These are phyloP conservation scores for Salarias fasciatus DNA, from an alignment of 2,797 vertebrate genomes.

Conservation along the genomic window DNA sequence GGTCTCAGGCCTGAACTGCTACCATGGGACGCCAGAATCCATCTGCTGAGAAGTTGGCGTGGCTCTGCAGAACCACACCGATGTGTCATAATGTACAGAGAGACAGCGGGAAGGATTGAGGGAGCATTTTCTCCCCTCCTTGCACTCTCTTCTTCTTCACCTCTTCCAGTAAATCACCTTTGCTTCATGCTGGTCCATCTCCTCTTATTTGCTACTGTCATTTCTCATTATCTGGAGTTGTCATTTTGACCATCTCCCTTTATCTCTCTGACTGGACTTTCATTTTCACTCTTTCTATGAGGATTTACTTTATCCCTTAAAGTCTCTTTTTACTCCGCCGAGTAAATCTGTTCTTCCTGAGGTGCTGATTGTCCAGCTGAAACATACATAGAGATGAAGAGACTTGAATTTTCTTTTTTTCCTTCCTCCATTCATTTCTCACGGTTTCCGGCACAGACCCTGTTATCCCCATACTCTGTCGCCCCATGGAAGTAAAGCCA, in stretches of 20 bases:
- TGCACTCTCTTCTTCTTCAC: slow-evolving; percentile 31
- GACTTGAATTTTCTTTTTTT: slow-evolving; percentile 37
- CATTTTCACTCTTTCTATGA: slow-evolving; percentile 49
- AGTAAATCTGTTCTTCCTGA: slow-evolving; percentile 48
- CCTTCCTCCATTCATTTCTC: slow-evolving; percentile 26
- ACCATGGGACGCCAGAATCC: slow-evolving; percentile 27
- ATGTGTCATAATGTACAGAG: slow-evolving; percentile 30
- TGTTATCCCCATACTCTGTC: slow-evolving; percentile 57
- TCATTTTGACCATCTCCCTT: slow-evolving; percentile 53
- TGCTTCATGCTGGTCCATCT: slow-evolving; percentile 27
- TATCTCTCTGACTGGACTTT: slow-evolving; percentile 54
- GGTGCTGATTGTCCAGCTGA: slow-evolving; percentile 33
- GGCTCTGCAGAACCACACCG: slow-evolving; percentile 22
- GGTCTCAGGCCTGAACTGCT: slow-evolving; percentile 26
- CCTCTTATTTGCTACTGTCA: slow-evolving; percentile 36
- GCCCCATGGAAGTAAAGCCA: slow-evolving; percentile 65
- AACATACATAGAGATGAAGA: slow-evolving; percentile 23
- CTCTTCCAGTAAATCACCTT: slow-evolving; percentile 46
- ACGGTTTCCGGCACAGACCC: slow-evolving; percentile 45
- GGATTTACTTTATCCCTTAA: slow-evolving; percentile 56
- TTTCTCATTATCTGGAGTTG: slow-evolving; percentile 57
- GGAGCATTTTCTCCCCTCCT: slow-evolving; percentile 10
- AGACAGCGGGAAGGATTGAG: slow-evolving; percentile 16
- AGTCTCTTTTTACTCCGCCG: slow-evolving; percentile 23
- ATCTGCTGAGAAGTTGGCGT: slow-evolving; percentile 31